Percentiles rank a stretch among this genome's conserved stretches.
Evolutionary conservation across 2,113 vertebrate species (phyloP).

Genomic region (Paratilapia polleni): DNA sequence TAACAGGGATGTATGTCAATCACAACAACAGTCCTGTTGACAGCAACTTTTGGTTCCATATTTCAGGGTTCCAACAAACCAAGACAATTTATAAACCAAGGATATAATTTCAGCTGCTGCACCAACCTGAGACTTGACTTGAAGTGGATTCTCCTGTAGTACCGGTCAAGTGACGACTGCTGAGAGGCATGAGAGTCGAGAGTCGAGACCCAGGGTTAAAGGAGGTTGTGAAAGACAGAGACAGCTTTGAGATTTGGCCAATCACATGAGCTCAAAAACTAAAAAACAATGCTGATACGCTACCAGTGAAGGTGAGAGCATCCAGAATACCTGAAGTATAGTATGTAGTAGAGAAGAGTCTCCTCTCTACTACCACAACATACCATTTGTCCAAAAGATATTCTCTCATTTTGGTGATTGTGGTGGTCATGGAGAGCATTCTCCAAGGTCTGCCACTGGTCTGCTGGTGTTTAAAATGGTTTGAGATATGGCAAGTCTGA

Average conservation of each 20-base stretch:
- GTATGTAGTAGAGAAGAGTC: too few relatives aligned
- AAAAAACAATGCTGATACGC: background rate
- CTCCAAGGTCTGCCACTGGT: too few relatives aligned
- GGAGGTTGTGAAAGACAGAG: background rate
- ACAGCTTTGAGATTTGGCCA: background rate
- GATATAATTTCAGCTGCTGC: background rate
- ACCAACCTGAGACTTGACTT: background rate
- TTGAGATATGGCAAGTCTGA: too few relatives aligned
- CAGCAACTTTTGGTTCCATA: background rate
- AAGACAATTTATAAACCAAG: background rate
- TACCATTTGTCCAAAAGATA: too few relatives aligned
- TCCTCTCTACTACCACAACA: too few relatives aligned
- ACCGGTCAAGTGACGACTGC: background rate
- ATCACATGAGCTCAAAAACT: background rate
- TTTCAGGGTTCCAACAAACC: background rate
- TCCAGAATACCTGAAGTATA: too few relatives aligned
- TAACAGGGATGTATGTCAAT: background rate
- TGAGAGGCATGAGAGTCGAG: fast-evolving
- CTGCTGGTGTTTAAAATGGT: too few relatives aligned
- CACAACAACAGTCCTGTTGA: background rate
- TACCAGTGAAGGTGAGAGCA: too few relatives aligned
- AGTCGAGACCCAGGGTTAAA: background rate
- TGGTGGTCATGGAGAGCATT: too few relatives aligned
- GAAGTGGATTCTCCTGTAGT: background rate
- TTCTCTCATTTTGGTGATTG: too few relatives aligned